Evolutionary conservation across 1,140 invertebrate species (phyloP).

Genomic region (Brachionus manjavacas): DNA sequence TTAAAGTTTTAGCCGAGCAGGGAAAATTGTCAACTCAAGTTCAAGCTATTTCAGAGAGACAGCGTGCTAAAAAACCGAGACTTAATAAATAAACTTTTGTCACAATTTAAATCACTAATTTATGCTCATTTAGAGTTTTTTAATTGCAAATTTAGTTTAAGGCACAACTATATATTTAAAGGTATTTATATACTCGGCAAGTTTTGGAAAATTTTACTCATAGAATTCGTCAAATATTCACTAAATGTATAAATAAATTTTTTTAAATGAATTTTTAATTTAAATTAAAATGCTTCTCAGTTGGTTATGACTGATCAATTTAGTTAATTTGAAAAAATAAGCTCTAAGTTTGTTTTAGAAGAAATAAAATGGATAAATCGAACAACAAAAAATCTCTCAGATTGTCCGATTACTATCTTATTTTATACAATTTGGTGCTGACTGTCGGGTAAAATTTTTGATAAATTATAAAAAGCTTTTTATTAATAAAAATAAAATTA

Average conservation of each 20-base stretch:
- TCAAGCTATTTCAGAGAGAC: not conserved
- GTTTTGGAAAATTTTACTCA: not conserved
- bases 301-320: constrained; percentile 24
- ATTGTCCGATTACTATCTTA: constrained; percentile 10
- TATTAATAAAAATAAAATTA: not conserved
- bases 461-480: not conserved
- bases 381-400: not conserved
- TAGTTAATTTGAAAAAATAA: not conserved
- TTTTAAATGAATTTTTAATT: not conserved
- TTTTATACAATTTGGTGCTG: not conserved
- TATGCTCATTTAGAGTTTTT: not conserved
- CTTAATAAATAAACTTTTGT: constrained; percentile 3
- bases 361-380: not conserved
- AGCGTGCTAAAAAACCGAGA: not conserved
- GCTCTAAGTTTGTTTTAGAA: not conserved
- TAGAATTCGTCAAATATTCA: not conserved
- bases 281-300: not conserved
- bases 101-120: not conserved
- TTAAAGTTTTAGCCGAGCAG: constrained; percentile 87
- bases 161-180: not conserved
- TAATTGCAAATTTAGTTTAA: not conserved
- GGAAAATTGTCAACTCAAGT: constrained; percentile 66
- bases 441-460: not conserved
- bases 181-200: not conserved
- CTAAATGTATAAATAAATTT: not conserved